Base-by-base conservation (phyloP, 2,888 invertebrate genomes). In the Brachypalpus laphriformis region DNA sequence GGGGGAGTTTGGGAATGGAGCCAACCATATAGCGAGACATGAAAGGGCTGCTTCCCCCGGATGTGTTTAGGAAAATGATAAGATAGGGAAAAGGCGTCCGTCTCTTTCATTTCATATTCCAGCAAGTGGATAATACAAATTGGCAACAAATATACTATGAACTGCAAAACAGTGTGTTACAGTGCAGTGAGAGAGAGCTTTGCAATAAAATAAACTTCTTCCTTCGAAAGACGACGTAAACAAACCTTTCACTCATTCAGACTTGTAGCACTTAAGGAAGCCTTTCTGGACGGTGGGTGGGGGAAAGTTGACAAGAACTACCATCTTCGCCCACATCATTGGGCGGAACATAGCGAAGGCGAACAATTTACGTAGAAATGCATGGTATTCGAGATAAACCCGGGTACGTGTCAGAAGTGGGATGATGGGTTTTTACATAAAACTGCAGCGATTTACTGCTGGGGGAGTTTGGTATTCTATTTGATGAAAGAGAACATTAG, bases 91-190 rank as follows among this genome's bases (percentile, higher is more conserved):
- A 22, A 7, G 20, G 11, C 16, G 28, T n/a, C 2, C 11, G 31
- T 16, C 7, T 18, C n/a, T 11, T 34, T 47, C 20, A 34, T 51
- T 22, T 20, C 40, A 37, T 56, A 56, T 61, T 45, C 56, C 14
- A 56, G 42, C 40, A 61, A 61, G 72, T 61, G 61, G 61, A 72
- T 72, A 28, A 72, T 72, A 72, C 40, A 61, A 71, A 37, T 42
- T 71, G 34, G 49, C 51, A 14, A 66, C 37, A 51, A 34, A 66
- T 20, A 59, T 22, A 34, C 37, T 25, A 8, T n/a, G 14, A 49
- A 0, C 14, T 20, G 22, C 22, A 47, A 25, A 5, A 14, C 54
- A 54, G 28, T 18, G 42, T 47, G 31, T 51, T n/a, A 25, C 6
- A 28, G 28, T 28, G 7, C 7, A 14, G 0, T n/a, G n/a, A 1